These are phyloP conservation scores for Liopterus haemorrhoidalis DNA, from an alignment of 2,888 invertebrate species.

Conservation along the genomic window DNA sequence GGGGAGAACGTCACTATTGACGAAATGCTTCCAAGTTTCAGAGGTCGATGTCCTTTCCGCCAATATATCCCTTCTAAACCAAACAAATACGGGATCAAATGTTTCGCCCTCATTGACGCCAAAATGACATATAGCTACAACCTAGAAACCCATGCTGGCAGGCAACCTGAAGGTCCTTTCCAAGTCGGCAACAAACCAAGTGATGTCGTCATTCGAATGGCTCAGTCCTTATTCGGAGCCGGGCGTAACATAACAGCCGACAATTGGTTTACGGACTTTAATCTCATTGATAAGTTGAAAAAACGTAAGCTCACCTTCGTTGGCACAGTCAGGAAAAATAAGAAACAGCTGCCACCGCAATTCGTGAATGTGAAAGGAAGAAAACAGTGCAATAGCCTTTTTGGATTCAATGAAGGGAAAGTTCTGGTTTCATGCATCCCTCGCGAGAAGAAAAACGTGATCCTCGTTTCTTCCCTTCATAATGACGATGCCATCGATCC, in stretches of 20 bases:
- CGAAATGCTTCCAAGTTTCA: constrained; percentile 32
- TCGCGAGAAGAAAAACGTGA: constrained; percentile 13
- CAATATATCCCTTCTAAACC: constrained; percentile 32
- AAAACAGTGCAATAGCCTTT: constrained; percentile 17
- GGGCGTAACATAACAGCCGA: too few species aligned
- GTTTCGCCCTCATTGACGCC: constrained; percentile 31
- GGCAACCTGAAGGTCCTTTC: too few species aligned
- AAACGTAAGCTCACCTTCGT: too few species aligned
- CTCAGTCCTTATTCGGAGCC: too few species aligned
- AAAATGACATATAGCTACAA: constrained; percentile 34
- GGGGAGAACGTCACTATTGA: constrained; percentile 34
- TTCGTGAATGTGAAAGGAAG: not conserved
- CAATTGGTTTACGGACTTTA: too few species aligned
- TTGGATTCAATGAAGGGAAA: constrained; percentile 18
- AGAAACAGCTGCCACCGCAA: not conserved
- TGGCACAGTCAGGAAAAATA: too few species aligned
- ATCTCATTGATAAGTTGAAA: too few species aligned
- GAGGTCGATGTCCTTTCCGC: constrained; percentile 17
- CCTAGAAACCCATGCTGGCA: constrained; percentile 33
- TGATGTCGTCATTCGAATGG: too few species aligned
- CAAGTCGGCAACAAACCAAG: too few species aligned
- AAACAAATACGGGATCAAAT: constrained; percentile 36
- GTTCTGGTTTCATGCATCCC: constrained; percentile 23
- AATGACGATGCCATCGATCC: constrained; percentile 13
- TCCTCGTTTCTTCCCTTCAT: constrained; percentile 16